These are phyloP conservation scores for Heliconius erato DNA, from an alignment of 2,888 invertebrate species.

Conservation along the genomic window DNA sequence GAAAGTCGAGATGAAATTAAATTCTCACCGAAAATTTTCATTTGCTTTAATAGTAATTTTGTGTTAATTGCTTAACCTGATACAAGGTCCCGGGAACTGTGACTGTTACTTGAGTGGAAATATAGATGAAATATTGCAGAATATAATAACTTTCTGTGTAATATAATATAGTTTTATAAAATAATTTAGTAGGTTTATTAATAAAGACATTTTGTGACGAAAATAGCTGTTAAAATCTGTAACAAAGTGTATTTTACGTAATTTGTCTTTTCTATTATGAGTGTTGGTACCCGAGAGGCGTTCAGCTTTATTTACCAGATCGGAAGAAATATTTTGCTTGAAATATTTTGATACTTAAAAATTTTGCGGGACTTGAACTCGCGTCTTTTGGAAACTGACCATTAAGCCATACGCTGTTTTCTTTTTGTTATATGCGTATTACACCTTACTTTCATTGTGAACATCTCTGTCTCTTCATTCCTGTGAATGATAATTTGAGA, in stretches of 20 bases:
- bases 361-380: no score
- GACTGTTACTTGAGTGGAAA: neutral
- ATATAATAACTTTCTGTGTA: neutral
- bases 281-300: no score
- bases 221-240: neutral
- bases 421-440: no score
- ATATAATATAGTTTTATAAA: neutral
- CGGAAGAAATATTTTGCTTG: no score
- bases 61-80: constrained; percentile 27
- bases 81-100: neutral
- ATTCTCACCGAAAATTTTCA: constrained; percentile 25
- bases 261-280: neutral
- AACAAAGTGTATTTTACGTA: neutral
- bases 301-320: neutral
- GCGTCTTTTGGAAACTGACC: no score
- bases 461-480: no score
- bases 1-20: constrained; percentile 14
- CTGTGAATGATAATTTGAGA: no score
- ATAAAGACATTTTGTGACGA: neutral
- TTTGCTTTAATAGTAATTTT: constrained; percentile 24
- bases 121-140: neutral
- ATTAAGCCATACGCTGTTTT: no score
- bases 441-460: no score
- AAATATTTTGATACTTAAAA: no score
- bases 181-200: no score